Evolutionary conservation across 2,888 invertebrate genomes (phyloP).

Genomic region (Heliconius hortense): DNA sequence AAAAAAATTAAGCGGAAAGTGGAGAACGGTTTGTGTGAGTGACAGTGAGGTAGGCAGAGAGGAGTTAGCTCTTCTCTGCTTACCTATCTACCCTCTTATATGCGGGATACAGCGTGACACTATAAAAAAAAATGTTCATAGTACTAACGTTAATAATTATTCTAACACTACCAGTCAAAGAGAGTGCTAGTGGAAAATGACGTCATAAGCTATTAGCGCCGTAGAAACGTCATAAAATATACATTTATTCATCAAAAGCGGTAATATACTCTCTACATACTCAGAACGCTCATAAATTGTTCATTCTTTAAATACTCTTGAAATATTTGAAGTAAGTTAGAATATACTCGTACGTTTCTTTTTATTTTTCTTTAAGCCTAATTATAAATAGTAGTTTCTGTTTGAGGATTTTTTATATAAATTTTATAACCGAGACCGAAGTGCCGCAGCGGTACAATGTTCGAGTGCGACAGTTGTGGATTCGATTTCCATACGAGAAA

Average conservation of each 20-base stretch:
- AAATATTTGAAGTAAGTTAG: neutral
- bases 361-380: neutral
- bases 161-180: neutral
- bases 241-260: slow-evolving; percentile 8
- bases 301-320: neutral
- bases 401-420: neutral
- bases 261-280: slow-evolving; percentile 7
- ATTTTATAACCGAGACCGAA: neutral
- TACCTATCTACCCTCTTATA: neutral
- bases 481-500: no score
- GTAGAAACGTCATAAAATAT: slow-evolving; percentile 2
- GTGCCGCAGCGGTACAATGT: no score
- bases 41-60: no score
- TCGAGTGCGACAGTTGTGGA: no score
- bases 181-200: neutral
- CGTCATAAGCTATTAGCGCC: slow-evolving; percentile 9
- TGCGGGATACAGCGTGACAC: neutral
- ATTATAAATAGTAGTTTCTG: neutral
- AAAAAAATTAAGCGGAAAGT: no score
- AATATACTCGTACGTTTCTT: no score
- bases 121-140: neutral
- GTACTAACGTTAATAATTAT: neutral
- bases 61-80: no score
- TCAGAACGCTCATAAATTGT: neutral
- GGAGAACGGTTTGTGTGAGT: no score